Conservation (phyloP, 2,113 vertebrate genomes). For the Mirounga angustirostris region DNA sequence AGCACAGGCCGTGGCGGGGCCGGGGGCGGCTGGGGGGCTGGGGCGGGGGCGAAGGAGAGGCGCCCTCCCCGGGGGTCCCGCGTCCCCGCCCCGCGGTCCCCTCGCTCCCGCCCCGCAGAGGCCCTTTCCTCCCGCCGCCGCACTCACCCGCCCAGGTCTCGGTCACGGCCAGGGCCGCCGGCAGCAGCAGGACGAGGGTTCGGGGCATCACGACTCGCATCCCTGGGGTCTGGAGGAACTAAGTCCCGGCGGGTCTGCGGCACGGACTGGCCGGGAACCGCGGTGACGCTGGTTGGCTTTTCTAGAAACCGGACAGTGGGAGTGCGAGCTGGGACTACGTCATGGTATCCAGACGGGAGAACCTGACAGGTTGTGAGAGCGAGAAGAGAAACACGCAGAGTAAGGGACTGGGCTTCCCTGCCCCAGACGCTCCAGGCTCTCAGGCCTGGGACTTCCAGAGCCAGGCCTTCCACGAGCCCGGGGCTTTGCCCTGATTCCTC, state of each 20-base stretch:
- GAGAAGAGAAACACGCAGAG: background rate
- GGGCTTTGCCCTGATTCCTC: background rate
- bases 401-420: background rate
- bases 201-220: rapidly evolving
- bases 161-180: background rate
- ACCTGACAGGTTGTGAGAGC: background rate
- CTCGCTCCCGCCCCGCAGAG: background rate
- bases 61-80: background rate
- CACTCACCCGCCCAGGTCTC: background rate
- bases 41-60: rapidly evolving
- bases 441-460: background rate
- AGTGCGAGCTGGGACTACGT: background rate
- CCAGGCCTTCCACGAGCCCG: background rate
- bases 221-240: rapidly evolving
- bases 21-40: rapidly evolving
- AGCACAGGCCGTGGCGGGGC: rapidly evolving
- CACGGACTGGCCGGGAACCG: background rate
- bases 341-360: background rate
- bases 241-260: background rate
- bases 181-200: background rate
- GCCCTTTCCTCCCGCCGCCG: background rate
- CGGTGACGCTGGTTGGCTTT: background rate
- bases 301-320: background rate
- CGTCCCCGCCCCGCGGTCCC: rapidly evolving
- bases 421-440: background rate